Conservation (phyloP, 2,797 vertebrate genomes). For the Hyperoplus immaculatus region DNA sequence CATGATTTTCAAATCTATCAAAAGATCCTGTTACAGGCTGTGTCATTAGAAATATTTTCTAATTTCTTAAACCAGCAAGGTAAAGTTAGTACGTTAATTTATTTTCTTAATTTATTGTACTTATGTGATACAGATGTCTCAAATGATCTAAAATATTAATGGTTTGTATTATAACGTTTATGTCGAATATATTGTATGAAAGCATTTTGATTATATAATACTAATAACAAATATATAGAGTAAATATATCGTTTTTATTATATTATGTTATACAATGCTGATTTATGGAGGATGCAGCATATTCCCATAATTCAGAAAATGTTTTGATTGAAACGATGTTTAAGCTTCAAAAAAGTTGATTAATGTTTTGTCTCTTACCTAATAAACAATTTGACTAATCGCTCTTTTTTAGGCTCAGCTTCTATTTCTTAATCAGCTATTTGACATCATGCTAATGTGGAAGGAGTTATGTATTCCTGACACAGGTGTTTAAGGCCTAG, state of each 20-base stretch:
- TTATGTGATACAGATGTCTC: not conserved
- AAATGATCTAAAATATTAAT: too few species aligned
- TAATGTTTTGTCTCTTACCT: not conserved
- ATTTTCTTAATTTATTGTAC: not conserved
- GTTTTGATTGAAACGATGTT: not conserved
- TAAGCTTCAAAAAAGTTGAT: not conserved
- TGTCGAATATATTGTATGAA: too few species aligned
- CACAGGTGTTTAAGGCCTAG: not conserved
- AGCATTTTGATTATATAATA: too few species aligned
- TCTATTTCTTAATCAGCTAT: not conserved
- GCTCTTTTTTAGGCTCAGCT: not conserved
- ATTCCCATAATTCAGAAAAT: not conserved
- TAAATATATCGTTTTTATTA: too few species aligned
- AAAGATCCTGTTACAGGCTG: not conserved
- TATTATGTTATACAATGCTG: too few species aligned
- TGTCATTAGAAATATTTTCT: not conserved
- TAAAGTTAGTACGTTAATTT: not conserved
- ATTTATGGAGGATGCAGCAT: not conserved
- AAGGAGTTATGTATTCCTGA: constrained; percentile 1
- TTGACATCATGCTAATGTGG: not conserved
- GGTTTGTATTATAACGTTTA: too few species aligned
- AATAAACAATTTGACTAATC: not conserved
- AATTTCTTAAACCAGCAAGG: too few species aligned
- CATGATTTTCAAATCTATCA: not conserved
- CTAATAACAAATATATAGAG: too few species aligned